Evolutionary conservation across 1,140 invertebrate genomes (phyloP), one percentile per base, ranked within the genome.

Genomic region (Drosophila nasuta): DNA sequence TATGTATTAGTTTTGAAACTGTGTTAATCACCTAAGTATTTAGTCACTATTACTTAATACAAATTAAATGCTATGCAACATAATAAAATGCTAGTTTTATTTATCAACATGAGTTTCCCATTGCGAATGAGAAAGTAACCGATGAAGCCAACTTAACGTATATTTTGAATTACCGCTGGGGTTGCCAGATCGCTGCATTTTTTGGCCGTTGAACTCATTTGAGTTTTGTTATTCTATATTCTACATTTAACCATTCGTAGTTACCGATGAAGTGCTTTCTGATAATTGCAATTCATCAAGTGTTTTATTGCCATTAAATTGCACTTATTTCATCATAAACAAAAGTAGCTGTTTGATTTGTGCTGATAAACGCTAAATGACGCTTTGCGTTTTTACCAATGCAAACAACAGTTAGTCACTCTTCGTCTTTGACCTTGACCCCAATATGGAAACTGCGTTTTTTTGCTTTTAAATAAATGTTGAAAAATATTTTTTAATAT

Each of bases 1-100:
- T 86, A 76, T 89, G 86, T 89, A 89, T 89, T 89, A 90, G 81
- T 85, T 89, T 74, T 70, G 86, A 80, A 89, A 89, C 85, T 89
- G 85, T 89, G 85, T 89, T 89, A 89, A 81, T 90, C 81, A 89
- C 85, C 81, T 89, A 89, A 89, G 85, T 89, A 90, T 90, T 85
- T 89, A 89, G 85, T 90, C 86, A 89, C 79, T 89, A 89, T 90
- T 90, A 89, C 81, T 79, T 81, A 88, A 89, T 77, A 71, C 15
- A 77, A 74, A 82, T 87, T 82, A 79, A 82, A 68, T 65, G 83
- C 72, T 82, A 71, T 72, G 67, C 75, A 70, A 74, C 41, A 70
- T 41, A 73, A 35, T 33, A n/a, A 41, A 43, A 8, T 7, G 8
- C 11, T 49, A 25, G 58, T 20, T 41, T 43, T 46, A 20, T 11